Conservation (phyloP, 2,888 invertebrate species). For the Dicranocentrus wangi region DNA sequence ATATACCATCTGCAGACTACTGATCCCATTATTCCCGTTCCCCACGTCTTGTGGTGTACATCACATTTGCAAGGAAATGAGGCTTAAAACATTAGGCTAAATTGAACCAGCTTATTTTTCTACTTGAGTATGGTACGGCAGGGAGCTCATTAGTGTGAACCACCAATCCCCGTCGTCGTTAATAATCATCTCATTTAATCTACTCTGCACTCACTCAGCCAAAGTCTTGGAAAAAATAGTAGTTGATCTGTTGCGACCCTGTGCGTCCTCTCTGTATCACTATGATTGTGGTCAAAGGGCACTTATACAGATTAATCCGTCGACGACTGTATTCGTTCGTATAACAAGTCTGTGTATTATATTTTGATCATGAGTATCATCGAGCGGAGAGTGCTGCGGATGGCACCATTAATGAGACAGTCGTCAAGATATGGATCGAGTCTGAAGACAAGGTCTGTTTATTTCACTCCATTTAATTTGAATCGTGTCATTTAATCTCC, state of each 20-base stretch:
- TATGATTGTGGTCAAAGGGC: slow-evolving; percentile 51
- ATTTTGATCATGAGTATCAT: too few relatives aligned
- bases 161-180: not conserved
- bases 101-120: not conserved
- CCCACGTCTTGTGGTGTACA: too few relatives aligned
- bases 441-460: too few relatives aligned
- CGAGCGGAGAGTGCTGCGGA: not conserved
- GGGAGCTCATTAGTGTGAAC: not conserved
- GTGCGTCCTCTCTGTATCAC: too few relatives aligned
- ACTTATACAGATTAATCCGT: slow-evolving; percentile 15
- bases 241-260: slow-evolving; percentile 50
- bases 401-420: slow-evolving; percentile 12
- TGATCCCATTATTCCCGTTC: too few relatives aligned
- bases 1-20: too few relatives aligned
- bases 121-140: not conserved
- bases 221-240: not conserved
- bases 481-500: too few relatives aligned
- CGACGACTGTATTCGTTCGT: not conserved
- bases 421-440: slow-evolving; percentile 1
- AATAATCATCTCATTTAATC: slow-evolving; percentile 11
- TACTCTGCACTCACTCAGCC: not conserved
- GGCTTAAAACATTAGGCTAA: not conserved
- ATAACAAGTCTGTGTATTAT: too few relatives aligned
- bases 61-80: not conserved
- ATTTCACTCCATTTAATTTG: too few relatives aligned